These are phyloP conservation scores for Monopis laevigella DNA, from an alignment of 2,888 invertebrate genomes.

Conservation along the genomic window DNA sequence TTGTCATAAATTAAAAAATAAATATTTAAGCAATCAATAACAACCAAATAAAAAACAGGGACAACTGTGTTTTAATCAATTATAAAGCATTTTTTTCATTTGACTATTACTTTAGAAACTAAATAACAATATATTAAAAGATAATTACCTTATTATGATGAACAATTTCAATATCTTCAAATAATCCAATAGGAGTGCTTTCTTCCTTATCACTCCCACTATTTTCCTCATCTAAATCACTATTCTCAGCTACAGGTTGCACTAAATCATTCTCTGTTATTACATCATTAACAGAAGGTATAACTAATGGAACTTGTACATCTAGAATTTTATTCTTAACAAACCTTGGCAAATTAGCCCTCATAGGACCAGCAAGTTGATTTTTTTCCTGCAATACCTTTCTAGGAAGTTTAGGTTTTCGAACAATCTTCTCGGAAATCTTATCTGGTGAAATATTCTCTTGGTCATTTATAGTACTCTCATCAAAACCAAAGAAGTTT, in stretches of 20 bases:
- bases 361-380: slow-evolving; percentile 28
- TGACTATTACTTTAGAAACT: no score
- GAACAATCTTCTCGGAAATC: slow-evolving; percentile 24
- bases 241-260: no score
- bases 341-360: slow-evolving; percentile 32
- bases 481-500: slow-evolving; percentile 59
- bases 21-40: no score
- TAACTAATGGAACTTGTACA: no score
- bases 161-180: slow-evolving; percentile 53
- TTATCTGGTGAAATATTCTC: slow-evolving; percentile 50
- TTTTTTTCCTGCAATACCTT: slow-evolving; percentile 14
- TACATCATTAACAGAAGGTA: no score
- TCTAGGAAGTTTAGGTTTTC: slow-evolving; percentile 29
- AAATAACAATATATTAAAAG: no score
- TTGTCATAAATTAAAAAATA: no score
- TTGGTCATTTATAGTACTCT: slow-evolving; percentile 38
- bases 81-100: no score
- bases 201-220: slow-evolving; percentile 27
- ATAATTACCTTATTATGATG: slow-evolving; percentile 51
- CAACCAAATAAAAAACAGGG: no score
- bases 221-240: slow-evolving; percentile 10
- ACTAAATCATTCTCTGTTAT: no score
- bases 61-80: no score
- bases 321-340: slow-evolving; percentile 33
- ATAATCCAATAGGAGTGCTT: slow-evolving; percentile 45